phyloP scores from a whole-genome alignment of 2,797 vertebrate species.

The Cynopterus sphinx region DNA sequence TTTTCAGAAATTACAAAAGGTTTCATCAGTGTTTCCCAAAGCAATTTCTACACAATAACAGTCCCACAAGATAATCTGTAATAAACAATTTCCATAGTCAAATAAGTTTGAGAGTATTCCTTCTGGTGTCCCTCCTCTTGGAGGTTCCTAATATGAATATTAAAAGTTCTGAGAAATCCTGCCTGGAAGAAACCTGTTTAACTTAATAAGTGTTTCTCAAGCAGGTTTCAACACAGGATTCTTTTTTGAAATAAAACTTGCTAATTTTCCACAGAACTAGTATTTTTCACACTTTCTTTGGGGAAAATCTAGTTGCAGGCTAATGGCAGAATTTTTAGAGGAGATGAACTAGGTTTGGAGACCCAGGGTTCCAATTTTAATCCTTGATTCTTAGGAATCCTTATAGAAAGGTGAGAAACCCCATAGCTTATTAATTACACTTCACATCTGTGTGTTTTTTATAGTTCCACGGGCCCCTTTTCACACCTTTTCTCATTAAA shows the following conservation, averaged over 20 bases:
- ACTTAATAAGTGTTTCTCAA: not conserved
- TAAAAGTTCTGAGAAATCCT: not conserved
- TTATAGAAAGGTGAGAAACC: conserved; percentile 58
- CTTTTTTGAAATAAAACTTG: not conserved
- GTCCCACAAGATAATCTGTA: not conserved
- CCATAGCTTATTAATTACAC: conserved; percentile 46
- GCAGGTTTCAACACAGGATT: not conserved
- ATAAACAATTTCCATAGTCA: not conserved
- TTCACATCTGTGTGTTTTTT: conserved; percentile 59
- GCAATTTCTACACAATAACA: conserved; percentile 31
- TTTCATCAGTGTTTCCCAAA: conserved; percentile 28
- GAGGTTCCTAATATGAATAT: not conserved
- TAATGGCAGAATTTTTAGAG: conserved; percentile 1
- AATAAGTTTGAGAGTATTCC: not conserved
- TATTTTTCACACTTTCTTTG: not conserved
- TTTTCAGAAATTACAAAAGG: not conserved
- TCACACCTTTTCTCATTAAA: conserved; percentile 65
- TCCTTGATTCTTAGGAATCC: not conserved
- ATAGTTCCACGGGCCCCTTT: conserved; percentile 36
- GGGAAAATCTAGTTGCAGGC: not conserved
- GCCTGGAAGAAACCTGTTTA: conserved; percentile 1
- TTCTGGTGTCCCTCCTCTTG: not conserved
- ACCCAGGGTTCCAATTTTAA: conserved; percentile 7
- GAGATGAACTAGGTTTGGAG: conserved; percentile 12
- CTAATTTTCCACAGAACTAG: not conserved